Evolutionary conservation across 2,113 vertebrate species (phyloP).

Genomic region (Takifugu bimaculatus): DNA sequence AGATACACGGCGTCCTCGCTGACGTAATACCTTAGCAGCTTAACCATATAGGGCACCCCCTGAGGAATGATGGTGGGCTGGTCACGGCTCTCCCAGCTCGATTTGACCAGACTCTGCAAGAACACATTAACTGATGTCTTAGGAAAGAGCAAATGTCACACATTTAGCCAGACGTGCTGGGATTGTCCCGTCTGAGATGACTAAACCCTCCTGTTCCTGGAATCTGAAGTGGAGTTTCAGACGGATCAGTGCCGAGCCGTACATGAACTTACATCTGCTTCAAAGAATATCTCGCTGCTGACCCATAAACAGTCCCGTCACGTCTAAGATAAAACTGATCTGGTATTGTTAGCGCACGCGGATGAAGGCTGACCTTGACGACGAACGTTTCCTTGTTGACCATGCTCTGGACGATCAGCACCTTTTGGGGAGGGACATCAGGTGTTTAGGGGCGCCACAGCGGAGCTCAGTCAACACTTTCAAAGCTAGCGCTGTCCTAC

Average conservation of each 20-base stretch:
- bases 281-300: neutral
- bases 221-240: slow-evolving; percentile 56
- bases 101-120: slow-evolving; percentile 88
- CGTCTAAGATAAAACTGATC: slow-evolving; percentile 4
- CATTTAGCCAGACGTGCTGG: neutral
- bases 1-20: slow-evolving; percentile 93
- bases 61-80: slow-evolving; percentile 92
- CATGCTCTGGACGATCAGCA: slow-evolving; percentile 87
- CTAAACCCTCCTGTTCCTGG: slow-evolving; percentile 39
- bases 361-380: slow-evolving; percentile 82
- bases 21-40: slow-evolving; percentile 87
- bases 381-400: slow-evolving; percentile 86
- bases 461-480: neutral
- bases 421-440: slow-evolving; percentile 69
- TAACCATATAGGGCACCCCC: slow-evolving; percentile 92
- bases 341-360: neutral
- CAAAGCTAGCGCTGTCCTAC: slow-evolving; percentile 62
- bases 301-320: slow-evolving; percentile 9
- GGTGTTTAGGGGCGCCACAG: neutral
- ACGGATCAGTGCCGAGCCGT: slow-evolving; percentile 51
- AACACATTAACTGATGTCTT: slow-evolving; percentile 1
- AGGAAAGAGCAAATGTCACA: neutral
- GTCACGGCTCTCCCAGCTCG: slow-evolving; percentile 79
- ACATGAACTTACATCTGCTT: slow-evolving; percentile 8
- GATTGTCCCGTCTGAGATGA: slow-evolving; percentile 7